Evolutionary conservation across 2,113 vertebrate genomes (phyloP).

Genomic region (Antechinus flavipes): DNA sequence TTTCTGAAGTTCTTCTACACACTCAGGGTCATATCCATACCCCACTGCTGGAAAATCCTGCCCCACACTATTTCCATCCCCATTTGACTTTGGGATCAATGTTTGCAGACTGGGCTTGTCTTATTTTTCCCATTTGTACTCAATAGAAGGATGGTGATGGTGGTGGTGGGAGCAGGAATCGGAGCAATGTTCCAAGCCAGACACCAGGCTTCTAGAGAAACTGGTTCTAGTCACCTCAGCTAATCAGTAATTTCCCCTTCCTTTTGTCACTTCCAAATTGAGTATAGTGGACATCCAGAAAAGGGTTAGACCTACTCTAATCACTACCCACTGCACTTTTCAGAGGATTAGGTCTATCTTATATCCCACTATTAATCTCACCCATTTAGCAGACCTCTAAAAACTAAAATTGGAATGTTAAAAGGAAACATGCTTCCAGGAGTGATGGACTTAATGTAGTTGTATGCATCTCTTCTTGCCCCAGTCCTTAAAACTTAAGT

Average conservation of each 20-base stretch:
- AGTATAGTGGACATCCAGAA: neutral
- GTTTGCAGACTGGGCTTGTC: neutral
- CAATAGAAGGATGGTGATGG: neutral
- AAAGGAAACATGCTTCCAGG: neutral
- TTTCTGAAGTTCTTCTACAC: neutral
- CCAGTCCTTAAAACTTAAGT: neutral
- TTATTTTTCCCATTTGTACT: slow-evolving; percentile 26
- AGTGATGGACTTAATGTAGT: neutral
- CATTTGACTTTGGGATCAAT: neutral
- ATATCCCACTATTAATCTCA: neutral
- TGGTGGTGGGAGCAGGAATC: neutral
- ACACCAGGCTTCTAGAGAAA: neutral
- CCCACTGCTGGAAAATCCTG: neutral
- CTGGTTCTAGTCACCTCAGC: neutral
- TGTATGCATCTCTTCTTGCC: neutral
- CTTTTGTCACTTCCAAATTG: neutral
- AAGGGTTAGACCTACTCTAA: neutral
- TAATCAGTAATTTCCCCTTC: neutral
- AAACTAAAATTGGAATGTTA: neutral
- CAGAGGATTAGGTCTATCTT: neutral
- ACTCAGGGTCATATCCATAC: neutral
- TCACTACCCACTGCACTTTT: neutral
- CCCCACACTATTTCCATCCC: neutral
- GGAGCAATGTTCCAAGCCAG: neutral
- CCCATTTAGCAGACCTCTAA: neutral